phyloP scores from a whole-genome alignment of 1,140 invertebrate genomes.

The Calosoma granatense region DNA sequence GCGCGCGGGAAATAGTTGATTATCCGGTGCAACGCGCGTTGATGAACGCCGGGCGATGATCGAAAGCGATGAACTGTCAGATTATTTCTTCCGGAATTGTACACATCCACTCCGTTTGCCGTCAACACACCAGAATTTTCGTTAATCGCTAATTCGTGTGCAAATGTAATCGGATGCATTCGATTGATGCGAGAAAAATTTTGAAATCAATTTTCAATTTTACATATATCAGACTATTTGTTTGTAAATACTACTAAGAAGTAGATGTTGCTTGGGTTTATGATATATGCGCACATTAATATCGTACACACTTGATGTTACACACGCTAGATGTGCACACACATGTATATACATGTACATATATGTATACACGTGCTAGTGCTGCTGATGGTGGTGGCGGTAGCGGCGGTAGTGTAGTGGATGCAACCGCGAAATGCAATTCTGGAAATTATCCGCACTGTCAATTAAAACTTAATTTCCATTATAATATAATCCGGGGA shows the following conservation, averaged over 20 bases:
- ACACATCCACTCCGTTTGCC: background rate
- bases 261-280: too few relatives aligned
- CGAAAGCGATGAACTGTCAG: background rate
- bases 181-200: background rate
- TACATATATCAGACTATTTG: too few relatives aligned
- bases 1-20: too few relatives aligned
- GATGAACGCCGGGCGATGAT: too few relatives aligned
- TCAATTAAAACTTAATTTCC: slow-evolving; percentile 28
- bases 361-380: background rate
- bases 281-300: too few relatives aligned
- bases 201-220: too few relatives aligned
- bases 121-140: background rate
- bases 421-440: slow-evolving; percentile 14
- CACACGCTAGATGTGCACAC: too few relatives aligned
- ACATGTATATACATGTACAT: background rate
- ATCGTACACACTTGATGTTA: too few relatives aligned
- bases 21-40: too few relatives aligned
- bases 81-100: background rate
- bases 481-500: slow-evolving; percentile 24
- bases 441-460: slow-evolving; percentile 19
- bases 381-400: too few relatives aligned
- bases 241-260: too few relatives aligned
- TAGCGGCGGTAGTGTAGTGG: too few relatives aligned
- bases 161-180: background rate
- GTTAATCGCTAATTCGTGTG: background rate